Percentiles rank a stretch among this genome's conserved stretches.
These are phyloP conservation scores for Wasmannia auropunctata DNA, from an alignment of 1,140 invertebrate species.

Conservation along the genomic window DNA sequence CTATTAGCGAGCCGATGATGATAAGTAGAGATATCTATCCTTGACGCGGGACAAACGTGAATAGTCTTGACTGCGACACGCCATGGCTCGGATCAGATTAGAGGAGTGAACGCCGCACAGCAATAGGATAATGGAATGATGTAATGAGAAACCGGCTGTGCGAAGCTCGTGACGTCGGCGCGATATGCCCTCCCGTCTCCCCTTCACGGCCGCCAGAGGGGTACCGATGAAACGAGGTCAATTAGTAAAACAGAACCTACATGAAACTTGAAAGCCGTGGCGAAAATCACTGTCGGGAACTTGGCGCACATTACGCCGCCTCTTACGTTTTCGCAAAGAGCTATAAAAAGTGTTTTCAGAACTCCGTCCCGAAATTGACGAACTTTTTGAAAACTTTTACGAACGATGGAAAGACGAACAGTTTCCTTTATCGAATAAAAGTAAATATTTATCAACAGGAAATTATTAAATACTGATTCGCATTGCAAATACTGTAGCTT, in stretches of 20 bases:
- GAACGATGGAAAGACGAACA: not conserved
- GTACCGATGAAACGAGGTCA: constrained; percentile 63
- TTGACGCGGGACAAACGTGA: constrained; percentile 42
- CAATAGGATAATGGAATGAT: constrained; percentile 63
- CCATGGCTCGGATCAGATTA: constrained; percentile 45
- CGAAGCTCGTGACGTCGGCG: constrained; percentile 47
- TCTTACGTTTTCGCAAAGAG: constrained; percentile 13
- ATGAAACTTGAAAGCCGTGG: constrained; percentile 40
- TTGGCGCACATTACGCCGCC: constrained; percentile 13
- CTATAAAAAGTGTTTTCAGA: not conserved
- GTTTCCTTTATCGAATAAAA: not conserved
- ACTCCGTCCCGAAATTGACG: not conserved
- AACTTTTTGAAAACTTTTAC: not conserved
- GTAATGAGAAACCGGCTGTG: constrained; percentile 57
- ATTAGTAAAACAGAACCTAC: constrained; percentile 58
- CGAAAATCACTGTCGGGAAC: constrained; percentile 39
- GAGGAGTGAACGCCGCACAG: constrained; percentile 40
- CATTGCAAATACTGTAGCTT: not conserved
- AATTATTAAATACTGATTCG: not conserved
- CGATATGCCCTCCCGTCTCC: not conserved
- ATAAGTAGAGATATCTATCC: constrained; percentile 51
- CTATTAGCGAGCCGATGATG: constrained; percentile 4
- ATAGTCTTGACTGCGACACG: constrained; percentile 42
- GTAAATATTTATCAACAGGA: not conserved
- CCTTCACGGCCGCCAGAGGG: not conserved